Percentiles rank a stretch among this genome's conserved stretches.
Conservation (phyloP, 1,140 invertebrate genomes). For the Dryas iulia region DNA sequence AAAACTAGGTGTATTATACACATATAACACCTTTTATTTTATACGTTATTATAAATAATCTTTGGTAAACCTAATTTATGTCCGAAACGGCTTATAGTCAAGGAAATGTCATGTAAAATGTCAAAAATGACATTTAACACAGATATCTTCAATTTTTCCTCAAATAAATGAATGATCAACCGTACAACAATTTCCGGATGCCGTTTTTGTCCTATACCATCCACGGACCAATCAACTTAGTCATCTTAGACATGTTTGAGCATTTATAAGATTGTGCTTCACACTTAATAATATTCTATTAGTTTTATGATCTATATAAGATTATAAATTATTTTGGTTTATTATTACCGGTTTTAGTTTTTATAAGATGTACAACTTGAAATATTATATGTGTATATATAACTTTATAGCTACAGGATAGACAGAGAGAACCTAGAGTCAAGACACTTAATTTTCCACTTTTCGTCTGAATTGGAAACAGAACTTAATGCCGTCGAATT, state of each 20-base stretch:
- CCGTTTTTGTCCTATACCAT: conserved; percentile 30
- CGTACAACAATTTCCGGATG: conserved; percentile 31
- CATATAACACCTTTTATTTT: no score
- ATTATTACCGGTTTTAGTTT: background rate
- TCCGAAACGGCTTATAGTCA: background rate
- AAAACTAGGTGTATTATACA: no score
- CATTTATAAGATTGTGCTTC: background rate
- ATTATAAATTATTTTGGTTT: background rate
- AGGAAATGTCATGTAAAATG: conserved; percentile 1
- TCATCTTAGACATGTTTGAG: conserved; percentile 17
- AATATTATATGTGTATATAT: no score
- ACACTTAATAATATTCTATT: background rate
- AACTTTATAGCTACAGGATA: no score
- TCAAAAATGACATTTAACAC: background rate
- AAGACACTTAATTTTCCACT: no score
- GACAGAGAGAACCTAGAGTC: no score
- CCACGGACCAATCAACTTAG: conserved; percentile 20
- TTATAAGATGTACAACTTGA: no score
- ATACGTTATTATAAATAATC: no score
- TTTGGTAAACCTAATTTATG: background rate
- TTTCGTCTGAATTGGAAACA: no score
- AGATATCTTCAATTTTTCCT: background rate
- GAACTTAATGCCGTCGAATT: no score
- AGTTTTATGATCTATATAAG: background rate
- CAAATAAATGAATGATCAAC: conserved; percentile 3